Percentiles rank a stretch among this genome's conserved stretches.
These are phyloP conservation scores for Napeogenes sylphis DNA, from an alignment of 2,888 invertebrate genomes.

Conservation along the genomic window DNA sequence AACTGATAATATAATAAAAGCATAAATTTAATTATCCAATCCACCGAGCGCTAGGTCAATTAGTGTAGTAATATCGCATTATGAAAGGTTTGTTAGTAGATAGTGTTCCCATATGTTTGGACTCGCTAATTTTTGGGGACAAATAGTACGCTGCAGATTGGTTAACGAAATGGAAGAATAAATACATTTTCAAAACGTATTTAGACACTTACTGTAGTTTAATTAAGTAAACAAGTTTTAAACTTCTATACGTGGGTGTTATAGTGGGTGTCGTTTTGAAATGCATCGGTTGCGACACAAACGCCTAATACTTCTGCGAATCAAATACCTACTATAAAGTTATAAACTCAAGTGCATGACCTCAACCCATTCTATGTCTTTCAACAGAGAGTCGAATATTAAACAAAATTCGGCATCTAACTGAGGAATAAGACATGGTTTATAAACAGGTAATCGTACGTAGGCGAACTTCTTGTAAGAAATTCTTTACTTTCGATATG, in stretches of 20 bases:
- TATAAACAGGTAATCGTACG: conserved; percentile 53
- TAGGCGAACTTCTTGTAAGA: conserved; percentile 50
- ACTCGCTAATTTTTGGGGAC: too few species aligned
- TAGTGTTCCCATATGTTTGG: too few species aligned
- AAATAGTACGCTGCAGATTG: too few species aligned
- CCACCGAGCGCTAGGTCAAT: too few species aligned
- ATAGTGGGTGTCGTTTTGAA: conserved; percentile 57
- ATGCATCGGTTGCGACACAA: conserved; percentile 49
- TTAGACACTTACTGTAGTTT: too few species aligned
- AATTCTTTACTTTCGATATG: conserved; percentile 47
- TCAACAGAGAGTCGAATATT: conserved; percentile 38
- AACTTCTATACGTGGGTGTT: conserved; percentile 48
- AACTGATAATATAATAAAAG: too few species aligned
- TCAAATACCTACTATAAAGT: conserved; percentile 34
- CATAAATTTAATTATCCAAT: too few species aligned
- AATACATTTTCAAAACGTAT: too few species aligned
- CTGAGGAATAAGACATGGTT: conserved; percentile 41
- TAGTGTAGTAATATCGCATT: too few species aligned
- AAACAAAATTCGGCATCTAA: conserved; percentile 33
- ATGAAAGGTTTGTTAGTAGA: too few species aligned
- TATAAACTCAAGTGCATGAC: conserved; percentile 25
- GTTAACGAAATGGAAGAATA: too few species aligned
- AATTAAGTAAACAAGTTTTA: conserved; percentile 38
- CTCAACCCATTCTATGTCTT: conserved; percentile 25
- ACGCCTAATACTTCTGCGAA: conserved; percentile 45